These are phyloP conservation scores for Scatophagus argus DNA, from an alignment of 2,113 vertebrate species.

Conservation along the genomic window DNA sequence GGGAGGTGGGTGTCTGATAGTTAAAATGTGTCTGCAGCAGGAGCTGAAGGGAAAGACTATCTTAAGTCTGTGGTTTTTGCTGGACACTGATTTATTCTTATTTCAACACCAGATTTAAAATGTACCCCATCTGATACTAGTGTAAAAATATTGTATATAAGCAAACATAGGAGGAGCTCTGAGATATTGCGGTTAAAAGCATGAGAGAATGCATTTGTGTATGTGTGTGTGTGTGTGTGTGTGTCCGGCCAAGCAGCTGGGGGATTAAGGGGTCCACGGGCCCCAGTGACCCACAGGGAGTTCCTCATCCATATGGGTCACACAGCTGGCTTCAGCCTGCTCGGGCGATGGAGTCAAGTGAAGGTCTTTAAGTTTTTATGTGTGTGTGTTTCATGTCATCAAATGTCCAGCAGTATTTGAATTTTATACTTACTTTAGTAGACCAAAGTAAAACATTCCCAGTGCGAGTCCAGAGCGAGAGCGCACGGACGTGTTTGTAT, in stretches of 20 bases:
- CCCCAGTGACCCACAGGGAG: conserved; percentile 49
- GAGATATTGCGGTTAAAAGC: background rate
- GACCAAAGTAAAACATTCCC: conserved; percentile 17
- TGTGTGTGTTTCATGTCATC: background rate
- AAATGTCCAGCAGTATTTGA: background rate
- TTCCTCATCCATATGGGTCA: conserved; percentile 50
- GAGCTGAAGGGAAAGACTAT: background rate
- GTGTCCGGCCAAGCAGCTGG: conserved; percentile 55
- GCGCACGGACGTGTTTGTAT: conserved; percentile 38
- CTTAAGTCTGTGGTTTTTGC: background rate
- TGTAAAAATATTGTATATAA: background rate
- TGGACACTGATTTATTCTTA: too few relatives aligned
- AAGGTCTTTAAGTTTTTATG: background rate
- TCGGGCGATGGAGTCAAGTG: background rate
- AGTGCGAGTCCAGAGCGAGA: conserved; percentile 19
- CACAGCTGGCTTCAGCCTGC: conserved; percentile 64
- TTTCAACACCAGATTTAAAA: background rate
- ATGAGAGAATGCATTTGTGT: conserved; percentile 15
- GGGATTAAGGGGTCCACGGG: conserved; percentile 56
- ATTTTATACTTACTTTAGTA: background rate
- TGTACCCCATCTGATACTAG: background rate
- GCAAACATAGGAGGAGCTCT: background rate
- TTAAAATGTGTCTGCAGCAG: background rate
- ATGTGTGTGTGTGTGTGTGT: conserved; percentile 45
- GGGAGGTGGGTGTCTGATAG: background rate